Conservation (phyloP, 2,888 invertebrate genomes). For the Hirudinaria manillensis region DNA sequence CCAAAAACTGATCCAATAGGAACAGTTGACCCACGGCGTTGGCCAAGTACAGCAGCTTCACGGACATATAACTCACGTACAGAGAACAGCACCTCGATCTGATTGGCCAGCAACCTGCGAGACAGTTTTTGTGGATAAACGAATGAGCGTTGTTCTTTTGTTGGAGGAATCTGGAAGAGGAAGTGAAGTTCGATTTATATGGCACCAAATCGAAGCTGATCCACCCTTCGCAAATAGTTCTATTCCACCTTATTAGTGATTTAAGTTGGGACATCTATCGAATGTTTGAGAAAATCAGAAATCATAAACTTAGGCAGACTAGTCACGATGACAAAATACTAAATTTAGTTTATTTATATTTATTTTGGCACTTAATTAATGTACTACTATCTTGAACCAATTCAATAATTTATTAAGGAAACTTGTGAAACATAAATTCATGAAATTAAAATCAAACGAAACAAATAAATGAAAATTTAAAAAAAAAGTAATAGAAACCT, state of each 20-base stretch:
- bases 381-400: too few species aligned
- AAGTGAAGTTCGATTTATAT: neutral
- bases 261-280: too few species aligned
- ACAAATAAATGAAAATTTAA: neutral
- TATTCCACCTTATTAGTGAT: too few species aligned
- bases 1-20: slow-evolving; percentile 56
- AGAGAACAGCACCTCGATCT: slow-evolving; percentile 55
- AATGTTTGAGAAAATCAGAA: too few species aligned
- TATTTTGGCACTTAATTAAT: too few species aligned
- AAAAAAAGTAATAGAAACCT: slow-evolving; percentile 21
- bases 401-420: too few species aligned
- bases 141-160: neutral
- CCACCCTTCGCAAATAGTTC: too few species aligned
- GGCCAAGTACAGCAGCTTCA: slow-evolving; percentile 53
- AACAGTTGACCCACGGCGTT: slow-evolving; percentile 57
- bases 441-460: neutral
- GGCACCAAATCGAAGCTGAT: neutral
- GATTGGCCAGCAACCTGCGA: slow-evolving; percentile 40
- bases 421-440: too few species aligned
- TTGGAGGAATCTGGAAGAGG: neutral
- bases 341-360: too few species aligned
- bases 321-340: too few species aligned
- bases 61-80: slow-evolving; percentile 53
- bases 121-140: neutral
- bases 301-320: too few species aligned